A percentile compares a stretch with the other conserved stretches of the same genome.
phyloP scores from a whole-genome alignment of 2,888 invertebrate species.

The Diarsia brunnea region DNA sequence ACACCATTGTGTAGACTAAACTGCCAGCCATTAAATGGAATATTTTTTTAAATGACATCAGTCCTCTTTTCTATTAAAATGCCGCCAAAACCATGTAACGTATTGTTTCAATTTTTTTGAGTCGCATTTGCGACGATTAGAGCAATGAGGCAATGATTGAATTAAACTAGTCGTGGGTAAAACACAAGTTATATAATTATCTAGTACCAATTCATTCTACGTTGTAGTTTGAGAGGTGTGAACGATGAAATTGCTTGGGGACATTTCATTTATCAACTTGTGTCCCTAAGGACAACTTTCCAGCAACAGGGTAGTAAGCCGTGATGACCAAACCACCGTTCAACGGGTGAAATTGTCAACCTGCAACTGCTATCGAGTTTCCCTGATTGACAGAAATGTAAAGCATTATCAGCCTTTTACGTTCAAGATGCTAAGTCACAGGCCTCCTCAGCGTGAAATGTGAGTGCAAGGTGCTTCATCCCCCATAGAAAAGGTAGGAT shows the following conservation, averaged over 20 bases:
- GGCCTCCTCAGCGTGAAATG: too few relatives aligned
- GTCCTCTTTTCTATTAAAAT: too few relatives aligned
- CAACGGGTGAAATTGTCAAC: not conserved
- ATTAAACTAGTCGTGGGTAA: not conserved
- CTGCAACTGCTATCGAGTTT: not conserved
- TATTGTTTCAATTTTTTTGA: too few relatives aligned
- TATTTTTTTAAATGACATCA: too few relatives aligned
- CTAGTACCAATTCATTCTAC: too few relatives aligned
- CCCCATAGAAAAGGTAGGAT: too few relatives aligned
- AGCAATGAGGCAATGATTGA: not conserved
- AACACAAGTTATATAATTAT: not conserved
- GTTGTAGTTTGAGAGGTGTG: not conserved
- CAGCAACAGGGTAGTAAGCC: not conserved
- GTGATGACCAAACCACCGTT: not conserved
- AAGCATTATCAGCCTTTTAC: not conserved
- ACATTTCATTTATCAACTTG: constrained; percentile 4
- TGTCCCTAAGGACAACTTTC: not conserved
- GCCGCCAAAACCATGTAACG: too few relatives aligned
- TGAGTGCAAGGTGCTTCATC: too few relatives aligned
- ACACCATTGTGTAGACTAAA: too few relatives aligned
- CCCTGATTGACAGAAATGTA: not conserved
- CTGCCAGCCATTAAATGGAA: too few relatives aligned
- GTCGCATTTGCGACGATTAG: too few relatives aligned
- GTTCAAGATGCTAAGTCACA: not conserved
- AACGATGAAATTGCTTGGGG: not conserved